Percentiles rank a stretch among this genome's conserved stretches.
Evolutionary conservation across 2,113 vertebrate species (phyloP).

Genomic region (Poeciliopsis prolifica): DNA sequence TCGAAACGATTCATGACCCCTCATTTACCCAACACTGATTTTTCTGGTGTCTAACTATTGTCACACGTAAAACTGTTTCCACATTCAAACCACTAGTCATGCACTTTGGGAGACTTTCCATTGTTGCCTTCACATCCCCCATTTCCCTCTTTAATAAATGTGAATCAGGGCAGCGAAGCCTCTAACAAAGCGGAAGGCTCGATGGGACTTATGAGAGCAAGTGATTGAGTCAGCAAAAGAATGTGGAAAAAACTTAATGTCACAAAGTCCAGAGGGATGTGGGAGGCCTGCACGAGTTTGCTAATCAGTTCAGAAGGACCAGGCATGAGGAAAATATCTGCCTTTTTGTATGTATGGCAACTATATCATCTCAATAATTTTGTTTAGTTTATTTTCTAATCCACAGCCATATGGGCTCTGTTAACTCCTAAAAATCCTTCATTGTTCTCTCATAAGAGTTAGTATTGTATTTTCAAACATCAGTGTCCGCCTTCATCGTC

Average conservation of each 20-base stretch:
- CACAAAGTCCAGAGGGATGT: slow-evolving; percentile 43
- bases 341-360: not conserved
- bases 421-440: not conserved
- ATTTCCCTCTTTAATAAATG: slow-evolving; percentile 28
- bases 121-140: slow-evolving; percentile 2
- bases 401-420: not conserved
- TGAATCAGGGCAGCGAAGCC: slow-evolving; percentile 15
- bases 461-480: not conserved
- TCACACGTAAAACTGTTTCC: not conserved
- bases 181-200: slow-evolving; percentile 30
- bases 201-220: slow-evolving; percentile 35
- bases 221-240: slow-evolving; percentile 51
- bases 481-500: not conserved
- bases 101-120: not conserved
- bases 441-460: not conserved
- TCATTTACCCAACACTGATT: too few relatives aligned
- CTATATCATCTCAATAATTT: not conserved
- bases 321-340: slow-evolving; percentile 23
- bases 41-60: not conserved
- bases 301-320: slow-evolving; percentile 47
- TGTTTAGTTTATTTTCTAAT: not conserved
- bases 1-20: too few relatives aligned
- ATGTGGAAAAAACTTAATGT: slow-evolving; percentile 54
- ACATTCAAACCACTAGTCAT: not conserved
- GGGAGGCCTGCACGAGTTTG: slow-evolving; percentile 33